Evolutionary conservation across 2,888 invertebrate species (phyloP).

Genomic region (Caenorhabditis macrosperma): DNA sequence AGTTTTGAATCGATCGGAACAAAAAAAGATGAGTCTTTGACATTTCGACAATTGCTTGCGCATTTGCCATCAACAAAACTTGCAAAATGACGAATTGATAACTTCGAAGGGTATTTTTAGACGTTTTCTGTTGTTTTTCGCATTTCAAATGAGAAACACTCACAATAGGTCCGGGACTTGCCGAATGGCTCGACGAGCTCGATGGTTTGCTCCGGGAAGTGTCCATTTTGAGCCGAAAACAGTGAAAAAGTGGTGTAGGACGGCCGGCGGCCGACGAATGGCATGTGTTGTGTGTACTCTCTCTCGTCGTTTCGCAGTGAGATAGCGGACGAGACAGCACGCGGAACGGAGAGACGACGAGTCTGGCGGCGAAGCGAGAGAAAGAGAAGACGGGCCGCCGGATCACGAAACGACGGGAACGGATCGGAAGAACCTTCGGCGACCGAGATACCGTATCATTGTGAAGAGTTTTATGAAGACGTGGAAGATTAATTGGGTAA

Average conservation of each 20-base stretch:
- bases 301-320: constrained; percentile 37
- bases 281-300: constrained; percentile 42
- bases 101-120: neutral
- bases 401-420: constrained; percentile 10
- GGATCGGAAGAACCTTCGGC: neutral
- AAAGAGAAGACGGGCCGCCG: constrained; percentile 11
- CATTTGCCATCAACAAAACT: neutral
- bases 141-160: constrained; percentile 18
- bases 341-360: constrained; percentile 3
- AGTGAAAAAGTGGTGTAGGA: constrained; percentile 15
- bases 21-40: neutral
- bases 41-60: neutral
- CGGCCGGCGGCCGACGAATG: constrained; percentile 22
- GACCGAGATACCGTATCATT: constrained; percentile 8
- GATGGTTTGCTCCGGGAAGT: constrained; percentile 41
- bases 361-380: neutral
- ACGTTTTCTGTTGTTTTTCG: neutral
- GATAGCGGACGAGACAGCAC: constrained; percentile 30
- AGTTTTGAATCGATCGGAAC: too few relatives aligned
- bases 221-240: constrained; percentile 35
- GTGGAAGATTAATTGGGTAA: neutral
- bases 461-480: neutral
- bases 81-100: neutral
- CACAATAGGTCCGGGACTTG: constrained; percentile 38
- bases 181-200: constrained; percentile 40